These are phyloP conservation scores for Vicugna pacos DNA, from an alignment of 2,113 vertebrate genomes.

Conservation along the genomic window DNA sequence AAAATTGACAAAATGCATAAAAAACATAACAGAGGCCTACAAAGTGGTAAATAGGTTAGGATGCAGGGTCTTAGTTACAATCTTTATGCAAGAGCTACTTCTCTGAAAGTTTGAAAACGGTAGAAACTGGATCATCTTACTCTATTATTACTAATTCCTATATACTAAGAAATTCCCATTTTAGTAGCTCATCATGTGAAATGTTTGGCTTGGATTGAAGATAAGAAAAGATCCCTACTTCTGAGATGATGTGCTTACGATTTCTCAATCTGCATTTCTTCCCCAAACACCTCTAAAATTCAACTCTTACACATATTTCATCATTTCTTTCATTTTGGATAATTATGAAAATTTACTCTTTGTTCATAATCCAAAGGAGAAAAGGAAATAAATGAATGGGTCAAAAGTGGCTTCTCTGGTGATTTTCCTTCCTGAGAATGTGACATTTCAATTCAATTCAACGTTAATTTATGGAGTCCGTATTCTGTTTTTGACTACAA, in stretches of 20 bases:
- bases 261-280: slow-evolving; percentile 26
- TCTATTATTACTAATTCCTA: not conserved
- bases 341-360: not conserved
- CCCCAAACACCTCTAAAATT: not conserved
- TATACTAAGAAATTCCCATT: not conserved
- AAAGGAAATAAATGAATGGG: slow-evolving; percentile 13
- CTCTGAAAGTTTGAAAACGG: not conserved
- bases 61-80: not conserved
- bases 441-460: not conserved
- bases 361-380: not conserved
- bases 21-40: not conserved
- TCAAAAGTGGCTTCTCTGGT: not conserved
- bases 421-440: not conserved
- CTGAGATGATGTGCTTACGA: not conserved
- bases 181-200: slow-evolving; percentile 44
- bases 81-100: not conserved
- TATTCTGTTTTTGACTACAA: not conserved
- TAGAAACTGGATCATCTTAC: not conserved
- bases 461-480: not conserved
- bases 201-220: slow-evolving; percentile 33
- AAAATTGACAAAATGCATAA: not conserved
- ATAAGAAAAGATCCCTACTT: not conserved
- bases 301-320: not conserved
- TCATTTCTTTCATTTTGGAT: slow-evolving; percentile 43
- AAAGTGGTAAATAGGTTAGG: not conserved